Percentiles rank a stretch among this genome's conserved stretches.
These are phyloP conservation scores for Tinamus major DNA, from an alignment of 2,797 vertebrate species.

Conservation along the genomic window DNA sequence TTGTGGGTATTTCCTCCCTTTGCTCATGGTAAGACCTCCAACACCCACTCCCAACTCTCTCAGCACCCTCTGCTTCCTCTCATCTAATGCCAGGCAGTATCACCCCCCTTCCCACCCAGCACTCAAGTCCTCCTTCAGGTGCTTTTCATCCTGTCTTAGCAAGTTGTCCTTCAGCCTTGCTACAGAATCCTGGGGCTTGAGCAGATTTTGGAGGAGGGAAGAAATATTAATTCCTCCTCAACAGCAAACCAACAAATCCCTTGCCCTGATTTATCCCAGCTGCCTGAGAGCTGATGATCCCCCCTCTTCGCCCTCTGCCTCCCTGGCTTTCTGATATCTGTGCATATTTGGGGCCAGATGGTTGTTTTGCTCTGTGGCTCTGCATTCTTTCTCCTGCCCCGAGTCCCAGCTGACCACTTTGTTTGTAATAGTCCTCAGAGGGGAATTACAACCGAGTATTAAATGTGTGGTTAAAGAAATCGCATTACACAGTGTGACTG, in stretches of 20 bases:
- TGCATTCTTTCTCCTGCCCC: not conserved
- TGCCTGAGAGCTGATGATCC: not conserved
- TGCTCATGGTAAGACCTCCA: not conserved
- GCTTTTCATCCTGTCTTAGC: rapidly evolving
- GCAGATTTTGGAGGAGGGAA: not conserved
- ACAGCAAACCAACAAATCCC: not conserved
- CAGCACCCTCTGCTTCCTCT: not conserved
- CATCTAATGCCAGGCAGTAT: not conserved
- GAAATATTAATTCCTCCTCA: not conserved
- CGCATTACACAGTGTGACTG: conserved; percentile 59
- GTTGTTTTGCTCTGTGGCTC: not conserved
- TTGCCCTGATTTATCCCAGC: not conserved
- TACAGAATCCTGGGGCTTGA: rapidly evolving
- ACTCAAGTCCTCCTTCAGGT: not conserved
- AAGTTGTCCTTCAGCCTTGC: not conserved
- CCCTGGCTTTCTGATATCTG: not conserved
- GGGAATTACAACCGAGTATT: conserved; percentile 65
- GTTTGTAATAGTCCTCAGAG: conserved; percentile 65
- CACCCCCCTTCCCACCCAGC: not conserved
- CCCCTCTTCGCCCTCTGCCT: rapidly evolving
- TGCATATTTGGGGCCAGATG: conserved; percentile 9
- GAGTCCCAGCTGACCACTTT: conserved; percentile 63
- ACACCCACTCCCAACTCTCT: rapidly evolving
- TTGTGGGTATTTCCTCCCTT: not conserved
- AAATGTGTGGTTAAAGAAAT: conserved; percentile 77